Conservation (phyloP, 2,797 vertebrate genomes). For the Sebastes kiyomatsui region DNA sequence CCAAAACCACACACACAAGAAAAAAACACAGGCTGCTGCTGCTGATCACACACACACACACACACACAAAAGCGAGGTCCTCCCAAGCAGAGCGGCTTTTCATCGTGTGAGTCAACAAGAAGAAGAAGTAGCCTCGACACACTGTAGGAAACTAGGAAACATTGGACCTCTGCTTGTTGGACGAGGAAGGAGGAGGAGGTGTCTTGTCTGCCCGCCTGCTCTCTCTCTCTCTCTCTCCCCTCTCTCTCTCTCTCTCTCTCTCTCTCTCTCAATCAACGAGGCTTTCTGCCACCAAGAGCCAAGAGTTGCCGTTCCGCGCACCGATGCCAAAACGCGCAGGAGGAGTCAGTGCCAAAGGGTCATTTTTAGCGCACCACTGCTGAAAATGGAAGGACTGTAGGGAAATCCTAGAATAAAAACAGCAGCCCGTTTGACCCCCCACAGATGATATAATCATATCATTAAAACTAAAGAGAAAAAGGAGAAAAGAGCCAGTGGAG, state of each 20-base stretch:
- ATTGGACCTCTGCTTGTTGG: constrained; percentile 84
- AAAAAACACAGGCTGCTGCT: constrained; percentile 56
- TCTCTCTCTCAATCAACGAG: constrained; percentile 72
- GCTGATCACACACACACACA: constrained; percentile 83
- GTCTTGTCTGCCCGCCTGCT: constrained; percentile 75
- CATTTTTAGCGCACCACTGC: constrained; percentile 78
- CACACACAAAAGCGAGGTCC: constrained; percentile 86
- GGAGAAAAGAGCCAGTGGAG: constrained; percentile 44
- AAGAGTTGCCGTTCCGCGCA: constrained; percentile 90
- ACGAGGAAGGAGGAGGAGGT: constrained; percentile 81
- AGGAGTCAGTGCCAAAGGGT: constrained; percentile 83
- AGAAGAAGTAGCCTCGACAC: constrained; percentile 64
- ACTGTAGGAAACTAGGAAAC: constrained; percentile 77
- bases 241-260: constrained; percentile 40
- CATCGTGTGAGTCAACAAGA: constrained; percentile 87
- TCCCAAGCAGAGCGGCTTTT: constrained; percentile 88
- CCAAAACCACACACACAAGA: constrained; percentile 87
- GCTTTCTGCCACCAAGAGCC: constrained; percentile 81
- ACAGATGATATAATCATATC: constrained; percentile 54
- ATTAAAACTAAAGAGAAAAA: constrained; percentile 36
- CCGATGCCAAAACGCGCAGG: constrained; percentile 85
- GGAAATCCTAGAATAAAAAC: constrained; percentile 69
- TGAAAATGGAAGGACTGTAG: constrained; percentile 84
- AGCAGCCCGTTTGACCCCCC: constrained; percentile 55
- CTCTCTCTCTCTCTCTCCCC: constrained; percentile 77